These are phyloP conservation scores for Odontomachus brunneus DNA, from an alignment of 1,140 invertebrate species.

Conservation along the genomic window DNA sequence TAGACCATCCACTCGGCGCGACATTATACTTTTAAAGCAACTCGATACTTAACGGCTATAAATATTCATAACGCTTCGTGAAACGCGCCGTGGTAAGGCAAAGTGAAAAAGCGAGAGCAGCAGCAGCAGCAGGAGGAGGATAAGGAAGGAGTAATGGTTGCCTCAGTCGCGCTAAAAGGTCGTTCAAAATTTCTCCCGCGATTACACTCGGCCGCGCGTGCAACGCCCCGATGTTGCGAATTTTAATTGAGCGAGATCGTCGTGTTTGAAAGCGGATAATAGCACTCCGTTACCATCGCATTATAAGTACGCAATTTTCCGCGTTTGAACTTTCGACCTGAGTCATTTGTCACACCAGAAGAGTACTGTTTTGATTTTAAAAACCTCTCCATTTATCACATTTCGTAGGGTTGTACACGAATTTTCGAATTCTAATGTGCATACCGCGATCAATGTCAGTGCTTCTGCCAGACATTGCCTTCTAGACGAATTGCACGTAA, in stretches of 20 bases:
- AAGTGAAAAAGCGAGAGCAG: not conserved
- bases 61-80: conserved; percentile 22
- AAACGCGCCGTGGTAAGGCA: not conserved
- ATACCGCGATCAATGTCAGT: no score
- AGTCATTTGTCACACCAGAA: no score
- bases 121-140: not conserved
- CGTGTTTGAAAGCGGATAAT: conserved; percentile 36
- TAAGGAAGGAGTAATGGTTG: not conserved
- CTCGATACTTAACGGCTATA: not conserved
- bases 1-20: not conserved
- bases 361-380: no score
- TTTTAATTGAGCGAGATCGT: conserved; percentile 49
- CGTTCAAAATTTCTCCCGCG: conserved; percentile 30
- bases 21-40: not conserved
- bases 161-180: conserved; percentile 8
- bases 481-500: no score
- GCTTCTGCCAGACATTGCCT: no score
- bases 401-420: no score
- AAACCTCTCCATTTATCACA: no score
- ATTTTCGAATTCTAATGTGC: no score
- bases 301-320: conserved; percentile 45
- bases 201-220: no score
- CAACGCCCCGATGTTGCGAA: conserved; percentile 15
- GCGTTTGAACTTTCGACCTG: conserved; percentile 55
- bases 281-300: not conserved